Base-by-base conservation (phyloP, 2,113 vertebrate genomes). In the Corynorhinus townsendii region DNA sequence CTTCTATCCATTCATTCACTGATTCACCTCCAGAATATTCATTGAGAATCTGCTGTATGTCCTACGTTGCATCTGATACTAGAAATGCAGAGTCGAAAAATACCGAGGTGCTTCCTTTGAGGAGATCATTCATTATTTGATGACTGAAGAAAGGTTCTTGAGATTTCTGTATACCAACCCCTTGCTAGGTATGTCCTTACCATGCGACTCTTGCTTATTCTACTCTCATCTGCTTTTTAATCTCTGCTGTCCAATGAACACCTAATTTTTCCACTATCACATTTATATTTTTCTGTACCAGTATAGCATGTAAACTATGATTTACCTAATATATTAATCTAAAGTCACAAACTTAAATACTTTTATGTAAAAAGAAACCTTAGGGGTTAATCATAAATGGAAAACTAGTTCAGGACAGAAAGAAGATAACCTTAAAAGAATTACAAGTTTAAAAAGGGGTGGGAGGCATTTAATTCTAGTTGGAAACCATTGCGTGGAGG, bases 1-100 rank as follows among this genome's bases (percentile, higher is more conserved):
- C 30, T 95, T 95, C 47, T 85, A 56, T 71, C 38, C 45, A 56
- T 94, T 95, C 80, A 93, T 81, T 94, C 72, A 86, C 35, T 82
- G 66, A 85, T 75, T 82, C 81, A 86, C 93, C 62, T 72, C 72
- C 6, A 3, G 93, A 89, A 52, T 43, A 86, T 35, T 89, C 85
- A 86, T 54, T 85, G 86, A 72, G 69, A 89, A 90, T 80, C 15
- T 1, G 35, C 66, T 75, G 0, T 2, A 4, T 77, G 33, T n/a
- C 8, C 24, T 80, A 30, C 3, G 30, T 1, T 80, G 38, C 43
- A 43, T 93, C 85, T 64, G 56, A 22, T 88, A 43, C 7, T 28
- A 43, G 33, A 95, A 93, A 90, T 76, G 14, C n/a, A 62, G 59
- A 88, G 7, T 19, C n/a, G 15, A 77, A 95, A 81, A 33, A 90